Percentiles rank a stretch among this genome's conserved stretches.
These are phyloP conservation scores for Acronicta alni DNA, from an alignment of 2,888 invertebrate genomes.

Conservation along the genomic window DNA sequence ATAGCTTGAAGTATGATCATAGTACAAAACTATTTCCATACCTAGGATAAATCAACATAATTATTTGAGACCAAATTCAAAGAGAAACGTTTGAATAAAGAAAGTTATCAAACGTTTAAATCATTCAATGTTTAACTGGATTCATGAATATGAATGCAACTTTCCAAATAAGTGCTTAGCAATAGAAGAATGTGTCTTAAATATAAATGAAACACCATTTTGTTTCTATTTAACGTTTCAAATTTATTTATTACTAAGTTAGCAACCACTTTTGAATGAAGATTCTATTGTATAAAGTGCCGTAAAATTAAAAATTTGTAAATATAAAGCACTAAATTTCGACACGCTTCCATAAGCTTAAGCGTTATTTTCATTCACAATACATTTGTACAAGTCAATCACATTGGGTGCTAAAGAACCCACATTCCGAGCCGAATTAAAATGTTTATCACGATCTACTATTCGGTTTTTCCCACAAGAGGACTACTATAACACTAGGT, in stretches of 20 bases:
- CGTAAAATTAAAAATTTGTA: constrained; percentile 1
- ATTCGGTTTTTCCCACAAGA: constrained; percentile 69
- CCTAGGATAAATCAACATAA: too few relatives aligned
- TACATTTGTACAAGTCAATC: constrained; percentile 29
- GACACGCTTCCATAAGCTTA: constrained; percentile 11
- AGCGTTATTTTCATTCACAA: constrained; percentile 24
- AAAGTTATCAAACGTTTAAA: constrained; percentile 35
- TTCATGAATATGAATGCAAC: constrained; percentile 24
- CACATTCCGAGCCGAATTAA: constrained; percentile 62
- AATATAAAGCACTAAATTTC: constrained; percentile 19
- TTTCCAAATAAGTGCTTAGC: constrained; percentile 30
- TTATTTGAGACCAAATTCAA: too few relatives aligned
- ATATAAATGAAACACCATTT: neutral
- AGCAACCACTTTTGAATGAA: neutral
- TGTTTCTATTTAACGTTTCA: neutral
- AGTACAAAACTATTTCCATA: too few relatives aligned
- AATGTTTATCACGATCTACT: constrained; percentile 69
- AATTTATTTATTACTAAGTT: too few relatives aligned
- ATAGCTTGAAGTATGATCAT: too few relatives aligned
- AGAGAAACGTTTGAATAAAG: constrained; percentile 25
- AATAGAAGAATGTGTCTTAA: constrained; percentile 2
- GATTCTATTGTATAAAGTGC: neutral
- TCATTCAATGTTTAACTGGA: too few relatives aligned
- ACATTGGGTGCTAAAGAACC: constrained; percentile 49
- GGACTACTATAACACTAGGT: constrained; percentile 53